phyloP scores from a whole-genome alignment of 2,888 invertebrate genomes.

The Cryptocephalus moraei region DNA sequence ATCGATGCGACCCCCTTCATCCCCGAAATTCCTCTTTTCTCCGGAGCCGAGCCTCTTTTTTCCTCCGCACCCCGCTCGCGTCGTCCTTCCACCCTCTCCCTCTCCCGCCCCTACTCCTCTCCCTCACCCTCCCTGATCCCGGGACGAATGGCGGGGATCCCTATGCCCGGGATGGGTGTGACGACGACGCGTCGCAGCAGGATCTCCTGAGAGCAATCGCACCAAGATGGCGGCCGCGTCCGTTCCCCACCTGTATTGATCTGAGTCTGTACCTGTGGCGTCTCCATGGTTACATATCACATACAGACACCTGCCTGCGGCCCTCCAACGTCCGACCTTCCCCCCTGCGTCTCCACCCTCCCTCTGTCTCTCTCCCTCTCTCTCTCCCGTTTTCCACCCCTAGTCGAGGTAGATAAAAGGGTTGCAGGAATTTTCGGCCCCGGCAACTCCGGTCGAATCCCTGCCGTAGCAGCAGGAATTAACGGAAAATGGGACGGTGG shows the following conservation, averaged over 20 bases:
- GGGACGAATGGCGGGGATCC: conserved; percentile 12
- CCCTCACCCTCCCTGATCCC: too few relatives aligned
- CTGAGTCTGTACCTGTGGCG: conserved; percentile 16
- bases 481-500: background rate
- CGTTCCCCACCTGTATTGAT: conserved; percentile 17
- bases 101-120: conserved; percentile 2
- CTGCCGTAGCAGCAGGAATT: conserved; percentile 2
- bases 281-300: conserved; percentile 19
- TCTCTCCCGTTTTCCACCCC: conserved; percentile 3
- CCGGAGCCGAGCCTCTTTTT: too few relatives aligned
- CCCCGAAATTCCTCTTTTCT: too few relatives aligned
- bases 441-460: conserved; percentile 4
- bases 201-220: conserved; percentile 20
- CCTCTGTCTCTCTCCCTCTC: conserved; percentile 1
- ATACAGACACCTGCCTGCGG: conserved; percentile 17
- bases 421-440: conserved; percentile 5
- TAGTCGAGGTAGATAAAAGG: conserved; percentile 9
- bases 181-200: conserved; percentile 14
- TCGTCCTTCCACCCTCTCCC: background rate
- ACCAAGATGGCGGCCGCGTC: conserved; percentile 15
- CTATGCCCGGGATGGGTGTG: conserved; percentile 13
- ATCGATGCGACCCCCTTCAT: too few relatives aligned
- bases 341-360: background rate
- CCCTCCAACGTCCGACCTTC: background rate
- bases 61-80: background rate